phyloP scores from a whole-genome alignment of 1,140 invertebrate species.

The Andricus grossulariae region DNA sequence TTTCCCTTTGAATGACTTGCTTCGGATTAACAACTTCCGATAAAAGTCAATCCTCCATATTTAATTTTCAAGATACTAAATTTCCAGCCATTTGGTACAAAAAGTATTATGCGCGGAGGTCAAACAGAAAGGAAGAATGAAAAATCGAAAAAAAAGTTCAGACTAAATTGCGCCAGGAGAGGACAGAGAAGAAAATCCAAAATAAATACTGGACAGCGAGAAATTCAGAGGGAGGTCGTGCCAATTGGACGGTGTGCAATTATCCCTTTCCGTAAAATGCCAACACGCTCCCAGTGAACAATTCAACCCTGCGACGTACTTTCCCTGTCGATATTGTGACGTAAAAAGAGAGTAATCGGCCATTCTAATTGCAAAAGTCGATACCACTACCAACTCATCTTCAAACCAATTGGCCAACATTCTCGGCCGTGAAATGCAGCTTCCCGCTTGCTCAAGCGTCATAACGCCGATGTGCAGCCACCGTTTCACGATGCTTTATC shows the following conservation, averaged over 20 bases:
- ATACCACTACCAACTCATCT: constrained; percentile 52
- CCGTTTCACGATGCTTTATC: constrained; percentile 4
- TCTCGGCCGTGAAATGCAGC: constrained; percentile 46
- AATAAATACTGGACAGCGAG: constrained; percentile 36
- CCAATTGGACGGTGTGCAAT: constrained; percentile 44
- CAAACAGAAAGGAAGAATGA: constrained; percentile 14
- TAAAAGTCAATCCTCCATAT: not conserved
- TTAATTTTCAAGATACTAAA: not conserved
- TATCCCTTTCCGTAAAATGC: constrained; percentile 58
- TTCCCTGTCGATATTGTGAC: constrained; percentile 56
- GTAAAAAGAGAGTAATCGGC: constrained; percentile 55
- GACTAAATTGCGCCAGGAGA: constrained; percentile 2
- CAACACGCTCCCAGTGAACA: constrained; percentile 55
- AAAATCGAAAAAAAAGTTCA: constrained; percentile 1
- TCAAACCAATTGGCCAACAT: constrained; percentile 53
- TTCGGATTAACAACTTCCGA: not conserved
- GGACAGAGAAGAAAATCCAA: constrained; percentile 34
- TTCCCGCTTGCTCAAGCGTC: constrained; percentile 1
- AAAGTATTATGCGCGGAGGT: not conserved
- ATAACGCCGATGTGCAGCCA: not conserved
- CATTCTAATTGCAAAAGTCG: constrained; percentile 56
- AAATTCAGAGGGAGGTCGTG: constrained; percentile 12
- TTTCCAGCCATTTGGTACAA: not conserved
- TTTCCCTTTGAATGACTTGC: too few relatives aligned
- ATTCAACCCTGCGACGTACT: constrained; percentile 45